These are phyloP conservation scores for Chrysolophus pictus DNA, from an alignment of 2,797 vertebrate genomes.

Conservation along the genomic window DNA sequence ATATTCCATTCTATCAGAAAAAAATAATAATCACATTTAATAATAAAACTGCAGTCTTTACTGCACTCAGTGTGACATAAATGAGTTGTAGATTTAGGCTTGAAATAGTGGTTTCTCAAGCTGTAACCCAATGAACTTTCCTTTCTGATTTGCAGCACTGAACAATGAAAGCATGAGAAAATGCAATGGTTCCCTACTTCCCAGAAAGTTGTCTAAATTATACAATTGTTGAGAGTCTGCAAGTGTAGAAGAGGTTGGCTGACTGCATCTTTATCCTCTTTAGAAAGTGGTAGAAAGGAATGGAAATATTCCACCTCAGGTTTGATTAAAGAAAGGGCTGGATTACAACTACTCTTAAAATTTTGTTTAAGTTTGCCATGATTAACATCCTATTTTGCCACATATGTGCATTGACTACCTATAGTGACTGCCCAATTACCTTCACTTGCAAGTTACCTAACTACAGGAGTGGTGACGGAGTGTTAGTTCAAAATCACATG, in stretches of 20 bases:
- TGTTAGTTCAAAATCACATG: not conserved
- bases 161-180: not conserved
- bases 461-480: not conserved
- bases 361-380: not conserved
- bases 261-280: not conserved
- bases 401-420: not conserved
- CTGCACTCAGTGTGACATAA: constrained; percentile 6
- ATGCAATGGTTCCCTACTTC: rapidly evolving
- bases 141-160: not conserved
- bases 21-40: not conserved
- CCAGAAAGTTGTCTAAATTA: not conserved
- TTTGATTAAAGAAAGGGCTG: not conserved
- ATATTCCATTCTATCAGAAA: constrained; percentile 34
- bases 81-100: not conserved
- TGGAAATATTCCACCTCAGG: not conserved
- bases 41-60: constrained; percentile 19
- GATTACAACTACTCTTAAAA: not conserved
- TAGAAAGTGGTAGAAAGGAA: not conserved
- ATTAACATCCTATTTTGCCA: not conserved
- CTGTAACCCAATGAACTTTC: not conserved
- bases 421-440: not conserved
- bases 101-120: constrained; percentile 3
- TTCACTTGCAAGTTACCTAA: not conserved
- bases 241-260: rapidly evolving
- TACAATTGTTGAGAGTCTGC: not conserved